Evolutionary conservation across 2,113 vertebrate genomes (phyloP), one percentile per base, ranked within the genome.

Genomic region (Thymallus thymallus): DNA sequence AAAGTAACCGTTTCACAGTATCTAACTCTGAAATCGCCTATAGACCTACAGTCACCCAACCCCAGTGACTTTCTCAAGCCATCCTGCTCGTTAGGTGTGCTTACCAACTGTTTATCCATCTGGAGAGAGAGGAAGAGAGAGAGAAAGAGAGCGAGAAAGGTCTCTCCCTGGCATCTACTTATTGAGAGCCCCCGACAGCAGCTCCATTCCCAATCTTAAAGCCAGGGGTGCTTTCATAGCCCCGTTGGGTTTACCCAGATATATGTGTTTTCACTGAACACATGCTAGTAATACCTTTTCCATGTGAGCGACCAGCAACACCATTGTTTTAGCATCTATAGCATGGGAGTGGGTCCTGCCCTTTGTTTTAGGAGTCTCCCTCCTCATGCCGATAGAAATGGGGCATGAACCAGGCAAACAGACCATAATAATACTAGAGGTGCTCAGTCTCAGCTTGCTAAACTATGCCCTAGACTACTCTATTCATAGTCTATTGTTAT

Each of bases 171-270:
- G 77, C 82, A 86, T 81, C 61, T 77, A 67, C 80, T 80, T 80
- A 80, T 78, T 51, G 84, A 84, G 76, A 80, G 77, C 69, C 73
- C 76, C 71, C 74, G 63, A 82, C 77, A 78, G 68, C 66, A 86
- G 74, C 80, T 77, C 65, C 82, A 76, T 80, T 88, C 76, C 79
- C 80, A 83, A 74, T 79, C 72, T 81, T 48, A 79, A 65, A 81
- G 64, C 29, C 64, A 30, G 30, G 68, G 30, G 61, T 10, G 81
- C 72, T 89, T 86, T 86, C 84, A 87, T 72, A 83, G 81, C 78
- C 78, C 85, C 78, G 45, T 72, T 80, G 83, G 83, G 80, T 80
- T 88, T 74, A 76, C 82, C 73, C 84, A 76, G 82, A 86, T 84
- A 82, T 83, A 72, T 75, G 71, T 80, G 68, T 79, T 80, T 78